Conservation (phyloP, 2,113 vertebrate genomes). For the Mus musculus region GRCm39 chr14:28397001-28397500, state of each 20-base stretch:
- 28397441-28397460: constrained; percentile 84
- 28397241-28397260: constrained; percentile 90
- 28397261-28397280: constrained; percentile 92
- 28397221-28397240: constrained; percentile 89
- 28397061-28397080: constrained; percentile 84
- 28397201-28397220: constrained; percentile 89
- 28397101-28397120: constrained; percentile 82
- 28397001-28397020: constrained; percentile 73
- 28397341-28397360: constrained; percentile 91
- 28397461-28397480: constrained; percentile 87
- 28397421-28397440: constrained; percentile 88
- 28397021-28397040: constrained; percentile 78
- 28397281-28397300: constrained; percentile 94
- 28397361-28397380: constrained; percentile 91
- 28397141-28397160: constrained; percentile 82
- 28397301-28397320: constrained; percentile 94
- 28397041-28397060: constrained; percentile 83
- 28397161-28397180: constrained; percentile 87
- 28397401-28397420: constrained; percentile 92
- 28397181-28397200: constrained; percentile 88
- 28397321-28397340: constrained; percentile 93
- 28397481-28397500: constrained; percentile 85
- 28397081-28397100: constrained; percentile 88
- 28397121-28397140: constrained; percentile 86
- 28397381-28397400: constrained; percentile 91